Percentiles rank a stretch among this genome's conserved stretches.
These are phyloP conservation scores for Axea sp. DNA, from an alignment of 2,888 invertebrate species.

Conservation along the genomic window DNA sequence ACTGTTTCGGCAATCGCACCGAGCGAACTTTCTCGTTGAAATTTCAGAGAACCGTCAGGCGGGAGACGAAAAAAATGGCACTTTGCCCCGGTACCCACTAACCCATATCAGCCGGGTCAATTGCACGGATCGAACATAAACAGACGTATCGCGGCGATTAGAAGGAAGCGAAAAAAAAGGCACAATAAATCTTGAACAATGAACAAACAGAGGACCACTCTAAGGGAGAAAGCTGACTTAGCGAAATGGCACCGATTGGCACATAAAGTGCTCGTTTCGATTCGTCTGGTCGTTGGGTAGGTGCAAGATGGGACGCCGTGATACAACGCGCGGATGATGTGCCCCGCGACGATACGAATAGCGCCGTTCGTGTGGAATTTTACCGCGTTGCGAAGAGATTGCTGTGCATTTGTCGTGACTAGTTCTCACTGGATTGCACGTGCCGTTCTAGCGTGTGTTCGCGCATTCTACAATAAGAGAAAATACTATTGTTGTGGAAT, in stretches of 20 bases:
- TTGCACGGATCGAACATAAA: slow-evolving; percentile 21
- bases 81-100: slow-evolving; percentile 12
- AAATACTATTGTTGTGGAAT: slow-evolving; percentile 30
- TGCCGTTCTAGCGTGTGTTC: slow-evolving; percentile 18
- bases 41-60: slow-evolving; percentile 1
- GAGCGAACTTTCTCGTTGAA: slow-evolving; percentile 4
- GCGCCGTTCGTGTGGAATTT: slow-evolving; percentile 43
- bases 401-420: slow-evolving; percentile 30
- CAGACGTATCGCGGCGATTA: slow-evolving; percentile 1
- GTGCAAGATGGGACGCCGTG: slow-evolving; percentile 27
- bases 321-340: slow-evolving; percentile 24
- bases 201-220: slow-evolving; percentile 15
- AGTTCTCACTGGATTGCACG: slow-evolving; percentile 38
- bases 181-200: slow-evolving; percentile 37
- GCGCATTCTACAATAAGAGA: slow-evolving; percentile 30
- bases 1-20: background rate
- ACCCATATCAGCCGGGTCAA: slow-evolving; percentile 15
- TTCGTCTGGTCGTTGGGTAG: slow-evolving; percentile 16
- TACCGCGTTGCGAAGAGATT: slow-evolving; percentile 3
- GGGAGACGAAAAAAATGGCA: slow-evolving; percentile 12
- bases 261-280: slow-evolving; percentile 15
- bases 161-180: slow-evolving; percentile 7
- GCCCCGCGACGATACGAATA: slow-evolving; percentile 25
- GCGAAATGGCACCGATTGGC: slow-evolving; percentile 50
- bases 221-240: slow-evolving; percentile 41